Evolutionary conservation across 2,113 vertebrate species (phyloP).

Genomic region (Oncorhynchus clarkii): DNA sequence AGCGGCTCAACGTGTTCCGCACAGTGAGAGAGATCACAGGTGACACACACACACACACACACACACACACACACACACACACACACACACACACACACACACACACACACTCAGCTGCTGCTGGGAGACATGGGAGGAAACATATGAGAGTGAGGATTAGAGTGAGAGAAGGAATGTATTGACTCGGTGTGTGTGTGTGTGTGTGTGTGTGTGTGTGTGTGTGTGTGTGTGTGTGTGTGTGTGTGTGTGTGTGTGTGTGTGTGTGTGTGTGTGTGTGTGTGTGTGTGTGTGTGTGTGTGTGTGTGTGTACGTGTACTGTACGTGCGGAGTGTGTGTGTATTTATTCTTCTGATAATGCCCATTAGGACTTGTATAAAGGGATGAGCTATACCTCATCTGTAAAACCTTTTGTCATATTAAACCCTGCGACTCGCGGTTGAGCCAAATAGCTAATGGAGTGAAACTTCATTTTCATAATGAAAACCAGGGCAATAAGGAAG

Average conservation of each 20-base stretch:
- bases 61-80: no score
- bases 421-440: slow-evolving; percentile 55
- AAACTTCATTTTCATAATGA: slow-evolving; percentile 75
- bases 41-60: slow-evolving; percentile 55
- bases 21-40: slow-evolving; percentile 97
- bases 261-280: neutral
- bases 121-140: neutral
- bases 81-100: neutral
- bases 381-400: slow-evolving; percentile 60
- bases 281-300: neutral
- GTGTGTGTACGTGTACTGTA: neutral
- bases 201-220: neutral
- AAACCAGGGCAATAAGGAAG: slow-evolving; percentile 71
- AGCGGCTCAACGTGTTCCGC: slow-evolving; percentile 89
- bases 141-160: neutral
- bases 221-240: slow-evolving; percentile 4
- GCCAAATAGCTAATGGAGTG: slow-evolving; percentile 75
- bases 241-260: slow-evolving; percentile 17
- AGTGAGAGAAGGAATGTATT: neutral
- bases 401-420: slow-evolving; percentile 71
- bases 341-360: slow-evolving; percentile 58
- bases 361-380: slow-evolving; percentile 53
- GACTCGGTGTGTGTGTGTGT: slow-evolving; percentile 8
- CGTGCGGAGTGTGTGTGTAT: slow-evolving; percentile 24
- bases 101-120: neutral